Base-by-base conservation (phyloP, 2,888 invertebrate genomes). In the Sycophila texana region DNA sequence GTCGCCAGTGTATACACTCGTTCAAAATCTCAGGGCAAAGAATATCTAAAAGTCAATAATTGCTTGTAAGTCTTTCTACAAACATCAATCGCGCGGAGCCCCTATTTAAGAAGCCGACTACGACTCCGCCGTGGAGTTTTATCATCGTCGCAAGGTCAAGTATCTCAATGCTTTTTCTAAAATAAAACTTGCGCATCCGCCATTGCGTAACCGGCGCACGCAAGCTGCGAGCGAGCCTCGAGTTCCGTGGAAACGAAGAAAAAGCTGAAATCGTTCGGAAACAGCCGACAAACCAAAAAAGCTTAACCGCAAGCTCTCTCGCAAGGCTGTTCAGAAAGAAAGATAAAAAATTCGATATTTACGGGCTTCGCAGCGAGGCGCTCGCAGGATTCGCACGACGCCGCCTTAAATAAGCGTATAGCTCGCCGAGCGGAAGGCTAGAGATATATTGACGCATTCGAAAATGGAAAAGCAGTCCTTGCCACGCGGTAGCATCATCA, bases 11-110 rank as follows among this genome's bases (percentile, higher is more conserved):
- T 10, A 10, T 0, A 10, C 39, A 1, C 39, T 10, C 7, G 39
- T 39, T 39, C 10, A 10, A 39, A 39, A 39, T 10, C 10, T 10
- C 1, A 39, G 55, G 58, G 66, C 73, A 67, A 53, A 16, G 60
- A 77, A 73, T 72, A 77, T 72, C 65, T 72, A 71, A 72, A 77
- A 77, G 57, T 65, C 73, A 30, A 77, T 77, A 10, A 10, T 39
- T 39, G 10, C 39, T 67, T 26, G 67, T 53, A 39, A 72, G 60
- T 66, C 26, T 39, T 18, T 71, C 51, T 73, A 73, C 26, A 73
- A 77, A 67, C 26, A 67, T 67, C 67, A 60, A 60, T 60, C 63
- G 60, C 75, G 66, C 55, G 13, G 65, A 30, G 63, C 13, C 55
- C 72, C 51, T 71, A 26, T 26, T 26, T 3, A 26, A 66, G 16